Percentiles rank a stretch among this genome's conserved stretches.
Conservation (phyloP, 1,140 invertebrate genomes). For the Trichoplusia ni region DNA sequence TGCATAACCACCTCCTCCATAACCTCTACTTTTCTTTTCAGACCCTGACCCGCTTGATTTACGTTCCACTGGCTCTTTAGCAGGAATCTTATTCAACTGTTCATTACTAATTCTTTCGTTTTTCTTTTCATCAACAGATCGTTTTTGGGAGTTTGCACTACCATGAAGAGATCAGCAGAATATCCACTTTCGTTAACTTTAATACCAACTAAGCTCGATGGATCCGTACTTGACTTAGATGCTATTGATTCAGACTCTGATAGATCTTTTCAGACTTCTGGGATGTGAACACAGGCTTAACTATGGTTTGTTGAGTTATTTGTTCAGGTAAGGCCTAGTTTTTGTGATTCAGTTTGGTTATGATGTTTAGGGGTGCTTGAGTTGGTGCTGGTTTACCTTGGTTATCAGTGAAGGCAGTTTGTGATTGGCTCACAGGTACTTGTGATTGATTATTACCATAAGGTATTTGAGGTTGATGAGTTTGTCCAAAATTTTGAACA, state of each 20-base stretch:
- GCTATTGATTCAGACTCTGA: conserved; percentile 67
- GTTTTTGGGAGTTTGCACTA: conserved; percentile 51
- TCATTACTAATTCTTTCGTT: conserved; percentile 64
- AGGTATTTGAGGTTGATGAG: conserved; percentile 54
- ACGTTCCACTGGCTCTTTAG: conserved; percentile 75
- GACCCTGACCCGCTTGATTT: conserved; percentile 80
- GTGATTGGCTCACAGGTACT: conserved; percentile 53
- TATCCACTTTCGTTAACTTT: conserved; percentile 53
- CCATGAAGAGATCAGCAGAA: conserved; percentile 50
- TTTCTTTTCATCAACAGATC: conserved; percentile 62
- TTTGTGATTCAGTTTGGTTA: conserved; percentile 50
- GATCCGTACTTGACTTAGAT: conserved; percentile 64
- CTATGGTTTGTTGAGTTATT: conserved; percentile 40
- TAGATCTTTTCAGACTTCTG: conserved; percentile 66
- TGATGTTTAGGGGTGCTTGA: conserved; percentile 39
- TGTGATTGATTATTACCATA: conserved; percentile 50
- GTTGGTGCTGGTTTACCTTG: conserved; percentile 45
- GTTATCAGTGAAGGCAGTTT: conserved; percentile 45
- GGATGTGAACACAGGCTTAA: conserved; percentile 49
- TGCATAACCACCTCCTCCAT: conserved; percentile 68
- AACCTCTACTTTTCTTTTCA: conserved; percentile 77
- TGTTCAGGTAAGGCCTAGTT: conserved; percentile 50
- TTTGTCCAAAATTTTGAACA: conserved; percentile 48
- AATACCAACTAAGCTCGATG: conserved; percentile 40
- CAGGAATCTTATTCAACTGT: conserved; percentile 60